These are phyloP conservation scores for Microplitis demolitor DNA, from an alignment of 1,140 invertebrate genomes.

Conservation along the genomic window DNA sequence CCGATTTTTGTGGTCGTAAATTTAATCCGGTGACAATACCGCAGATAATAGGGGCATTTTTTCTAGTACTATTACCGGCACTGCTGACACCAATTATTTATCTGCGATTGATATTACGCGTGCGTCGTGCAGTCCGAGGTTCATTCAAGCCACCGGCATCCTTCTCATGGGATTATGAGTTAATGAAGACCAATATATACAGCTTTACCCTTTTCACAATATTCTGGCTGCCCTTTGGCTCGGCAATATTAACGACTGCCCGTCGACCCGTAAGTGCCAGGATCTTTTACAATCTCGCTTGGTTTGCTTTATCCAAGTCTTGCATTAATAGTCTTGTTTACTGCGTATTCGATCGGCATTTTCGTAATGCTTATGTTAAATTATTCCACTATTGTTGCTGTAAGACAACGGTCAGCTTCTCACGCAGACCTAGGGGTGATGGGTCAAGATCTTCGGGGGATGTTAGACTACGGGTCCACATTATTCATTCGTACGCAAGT, in stretches of 20 bases:
- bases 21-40: constrained; percentile 49
- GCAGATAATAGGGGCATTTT: constrained; percentile 61
- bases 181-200: constrained; percentile 69
- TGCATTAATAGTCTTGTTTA: constrained; percentile 73
- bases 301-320: constrained; percentile 73
- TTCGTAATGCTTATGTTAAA: constrained; percentile 76
- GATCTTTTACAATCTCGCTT: constrained; percentile 69
- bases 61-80: constrained; percentile 65
- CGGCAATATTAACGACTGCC: constrained; percentile 63
- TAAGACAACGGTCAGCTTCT: constrained; percentile 77
- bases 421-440: constrained; percentile 67
- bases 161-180: constrained; percentile 69
- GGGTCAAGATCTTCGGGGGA: constrained; percentile 66
- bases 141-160: constrained; percentile 68
- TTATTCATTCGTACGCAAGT: constrained; percentile 75
- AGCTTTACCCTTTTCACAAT: constrained; percentile 69
- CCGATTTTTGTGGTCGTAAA: constrained; percentile 68
- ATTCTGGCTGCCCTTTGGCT: constrained; percentile 73
- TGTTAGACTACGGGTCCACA: constrained; percentile 71
- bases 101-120: constrained; percentile 54
- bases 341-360: constrained; percentile 69
- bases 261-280: constrained; percentile 58
- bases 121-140: constrained; percentile 57
- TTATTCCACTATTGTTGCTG: constrained; percentile 84
- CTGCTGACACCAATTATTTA: constrained; percentile 63